Evolutionary conservation across 2,797 vertebrate species (phyloP), one percentile per base, ranked within the genome.

Genomic region (Emydoidea blandingii): DNA sequence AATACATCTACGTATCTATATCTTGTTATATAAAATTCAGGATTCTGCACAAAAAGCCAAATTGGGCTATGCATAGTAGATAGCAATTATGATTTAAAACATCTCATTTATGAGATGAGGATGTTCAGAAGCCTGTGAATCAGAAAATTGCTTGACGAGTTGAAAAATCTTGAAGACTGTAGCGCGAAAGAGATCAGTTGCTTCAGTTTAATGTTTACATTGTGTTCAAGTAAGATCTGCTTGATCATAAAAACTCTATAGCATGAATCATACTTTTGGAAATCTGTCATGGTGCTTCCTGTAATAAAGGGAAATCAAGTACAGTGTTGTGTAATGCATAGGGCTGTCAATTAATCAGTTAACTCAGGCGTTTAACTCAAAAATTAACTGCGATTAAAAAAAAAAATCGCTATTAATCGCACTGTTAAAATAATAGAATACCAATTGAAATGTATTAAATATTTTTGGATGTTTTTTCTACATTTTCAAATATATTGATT

Each of bases 51-150:
- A 57, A 3, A 65, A 76, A 25, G 23, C 6, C 31, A 78, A 54
- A 8, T 72, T 89, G 49, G 2, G 25, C 12, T 50, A 12, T 72
- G 3, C 53, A 6, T n/a, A 11, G 3, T 37, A 80, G 21, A 11
- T 79, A 90, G 50, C 62, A 85, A 50, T 2, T n/a, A 19, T 92
- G 37, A 56, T 93, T 94, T 82, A 87, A 86, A 94, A 57, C 18
- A 88, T 44, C 7, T 44, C 44, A 44, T 41, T 57, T 31, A 0
- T 59, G 2, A 47, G 44, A 65, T 86, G 21, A 29, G 83, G 78
- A 37, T 12, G 25, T 4, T 85, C 82, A 16, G 0, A 0, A 82
- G 19, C 2, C n/a, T 44, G 59, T 59, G 4, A 89, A 86, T 76
- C 41, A 76, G 41, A 76, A 76, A 14, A 76, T 19, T 11, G n/a